Conservation (phyloP, 2,888 invertebrate species). For the Rhagonycha lutea region DNA sequence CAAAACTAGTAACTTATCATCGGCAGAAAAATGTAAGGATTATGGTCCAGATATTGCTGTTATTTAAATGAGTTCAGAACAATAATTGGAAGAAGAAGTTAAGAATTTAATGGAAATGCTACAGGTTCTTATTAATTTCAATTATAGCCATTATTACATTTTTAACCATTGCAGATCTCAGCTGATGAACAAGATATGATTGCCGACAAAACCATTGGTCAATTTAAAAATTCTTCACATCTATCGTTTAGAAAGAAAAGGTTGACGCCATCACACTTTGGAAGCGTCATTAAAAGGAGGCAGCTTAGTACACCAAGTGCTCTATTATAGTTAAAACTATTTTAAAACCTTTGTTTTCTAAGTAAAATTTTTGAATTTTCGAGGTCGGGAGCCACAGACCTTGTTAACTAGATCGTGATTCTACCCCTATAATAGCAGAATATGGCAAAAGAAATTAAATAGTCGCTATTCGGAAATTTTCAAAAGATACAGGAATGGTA, state of each 20-base stretch:
- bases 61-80: not conserved
- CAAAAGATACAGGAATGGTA: not conserved
- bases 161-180: not conserved
- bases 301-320: not conserved
- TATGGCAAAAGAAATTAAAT: not conserved
- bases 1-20: not conserved
- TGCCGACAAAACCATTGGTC: not conserved
- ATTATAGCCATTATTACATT: not conserved
- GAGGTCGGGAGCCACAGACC: too few relatives aligned
- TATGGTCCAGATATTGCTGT: not conserved
- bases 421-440: not conserved
- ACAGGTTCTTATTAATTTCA: not conserved
- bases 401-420: too few relatives aligned
- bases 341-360: not conserved
- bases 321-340: not conserved
- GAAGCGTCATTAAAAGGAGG: not conserved
- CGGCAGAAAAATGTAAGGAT: not conserved
- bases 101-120: not conserved
- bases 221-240: not conserved
- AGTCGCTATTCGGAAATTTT: not conserved
- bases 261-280: not conserved
- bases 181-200: not conserved
- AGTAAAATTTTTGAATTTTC: too few relatives aligned
- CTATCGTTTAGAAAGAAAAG: not conserved
- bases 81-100: not conserved